phyloP scores from a whole-genome alignment of 2,888 invertebrate genomes.

The Apamea monoglypha region DNA sequence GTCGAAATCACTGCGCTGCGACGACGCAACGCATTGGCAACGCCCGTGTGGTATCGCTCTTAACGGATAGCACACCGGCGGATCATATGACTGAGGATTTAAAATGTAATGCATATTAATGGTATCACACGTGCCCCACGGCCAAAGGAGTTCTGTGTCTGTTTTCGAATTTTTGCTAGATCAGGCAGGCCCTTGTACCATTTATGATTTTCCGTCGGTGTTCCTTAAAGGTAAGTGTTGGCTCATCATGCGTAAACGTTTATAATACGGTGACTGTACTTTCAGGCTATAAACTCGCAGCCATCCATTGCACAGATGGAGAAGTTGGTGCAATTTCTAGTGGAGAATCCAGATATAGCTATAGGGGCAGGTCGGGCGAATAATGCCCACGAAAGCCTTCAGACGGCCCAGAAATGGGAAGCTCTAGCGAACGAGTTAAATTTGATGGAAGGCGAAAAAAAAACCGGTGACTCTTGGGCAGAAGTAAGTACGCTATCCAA shows the following conservation, averaged over 20 bases:
- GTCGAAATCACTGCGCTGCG: no score
- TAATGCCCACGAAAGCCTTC: background rate
- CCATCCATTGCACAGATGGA: background rate
- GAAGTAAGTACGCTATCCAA: slow-evolving; percentile 3
- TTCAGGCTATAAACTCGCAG: background rate
- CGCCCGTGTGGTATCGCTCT: no score
- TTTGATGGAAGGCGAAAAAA: background rate
- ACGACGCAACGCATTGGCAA: no score
- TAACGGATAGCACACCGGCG: background rate
- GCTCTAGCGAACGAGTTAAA: background rate
- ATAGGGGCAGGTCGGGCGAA: no score
- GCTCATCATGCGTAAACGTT: no score
- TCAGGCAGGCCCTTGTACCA: no score
- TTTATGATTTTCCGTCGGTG: no score
- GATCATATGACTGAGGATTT: background rate
- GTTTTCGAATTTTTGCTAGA: background rate
- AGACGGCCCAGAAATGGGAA: slow-evolving; percentile 4
- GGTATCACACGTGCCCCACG: background rate
- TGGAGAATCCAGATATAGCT: background rate
- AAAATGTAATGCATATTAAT: background rate
- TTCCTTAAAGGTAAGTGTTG: no score
- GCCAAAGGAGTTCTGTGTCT: background rate
- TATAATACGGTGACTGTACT: background rate
- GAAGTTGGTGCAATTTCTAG: background rate
- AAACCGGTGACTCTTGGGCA: background rate